Conservation (phyloP, 2,888 invertebrate genomes). For the Diaprepes abbreviatus region DNA sequence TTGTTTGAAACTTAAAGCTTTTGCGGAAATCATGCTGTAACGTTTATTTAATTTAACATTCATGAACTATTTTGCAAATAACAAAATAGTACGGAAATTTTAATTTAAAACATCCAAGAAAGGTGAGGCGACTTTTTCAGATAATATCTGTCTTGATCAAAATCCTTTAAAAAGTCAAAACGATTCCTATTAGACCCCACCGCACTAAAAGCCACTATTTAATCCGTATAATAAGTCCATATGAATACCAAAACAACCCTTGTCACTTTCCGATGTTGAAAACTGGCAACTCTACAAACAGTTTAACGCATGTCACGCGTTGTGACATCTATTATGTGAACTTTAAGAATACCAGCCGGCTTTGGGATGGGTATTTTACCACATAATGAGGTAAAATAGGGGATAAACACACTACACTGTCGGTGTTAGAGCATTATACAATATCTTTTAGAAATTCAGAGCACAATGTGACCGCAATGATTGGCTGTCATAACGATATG, state of each 20-base stretch:
- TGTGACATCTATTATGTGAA: slow-evolving; percentile 61
- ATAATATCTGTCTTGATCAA: neutral
- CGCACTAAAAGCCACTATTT: slow-evolving; percentile 26
- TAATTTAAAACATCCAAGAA: neutral
- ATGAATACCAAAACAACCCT: slow-evolving; percentile 52
- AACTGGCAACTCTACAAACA: slow-evolving; percentile 59
- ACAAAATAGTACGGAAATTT: no score
- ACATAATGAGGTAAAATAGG: slow-evolving; percentile 48
- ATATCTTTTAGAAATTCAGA: slow-evolving; percentile 34
- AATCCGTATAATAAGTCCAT: slow-evolving; percentile 43
- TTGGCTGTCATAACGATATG: slow-evolving; percentile 63
- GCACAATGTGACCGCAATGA: slow-evolving; percentile 56
- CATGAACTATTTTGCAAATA: no score
- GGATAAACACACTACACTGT: slow-evolving; percentile 42
- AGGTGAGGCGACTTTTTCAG: neutral
- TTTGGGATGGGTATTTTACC: slow-evolving; percentile 42
- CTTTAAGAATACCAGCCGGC: slow-evolving; percentile 39
- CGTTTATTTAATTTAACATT: no score
- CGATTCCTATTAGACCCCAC: slow-evolving; percentile 1
- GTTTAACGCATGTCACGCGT: slow-evolving; percentile 64
- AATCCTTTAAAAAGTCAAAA: slow-evolving; percentile 23
- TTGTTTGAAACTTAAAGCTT: no score
- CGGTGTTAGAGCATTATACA: slow-evolving; percentile 40
- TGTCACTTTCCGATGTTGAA: slow-evolving; percentile 53
- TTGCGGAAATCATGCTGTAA: no score